Evolutionary conservation across 2,888 invertebrate genomes (phyloP).

Genomic region (Ceriagrion tenellum): DNA sequence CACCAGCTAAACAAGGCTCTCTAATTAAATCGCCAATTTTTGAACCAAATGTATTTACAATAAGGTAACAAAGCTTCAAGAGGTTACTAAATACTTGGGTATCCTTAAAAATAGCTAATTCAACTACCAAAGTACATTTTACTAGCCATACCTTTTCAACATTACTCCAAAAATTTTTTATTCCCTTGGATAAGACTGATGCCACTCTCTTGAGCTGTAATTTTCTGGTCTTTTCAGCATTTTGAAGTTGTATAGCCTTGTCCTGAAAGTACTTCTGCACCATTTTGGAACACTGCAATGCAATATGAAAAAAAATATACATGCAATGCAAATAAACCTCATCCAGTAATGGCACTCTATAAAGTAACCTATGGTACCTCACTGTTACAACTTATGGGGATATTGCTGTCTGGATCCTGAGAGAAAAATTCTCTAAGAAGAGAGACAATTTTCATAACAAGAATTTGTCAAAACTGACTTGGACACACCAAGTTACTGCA

Average conservation of each 20-base stretch:
- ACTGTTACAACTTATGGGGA: too few species aligned
- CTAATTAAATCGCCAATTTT: conserved; percentile 67
- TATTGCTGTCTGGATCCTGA: too few species aligned
- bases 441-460: too few species aligned
- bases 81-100: not conserved
- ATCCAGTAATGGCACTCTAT: too few species aligned
- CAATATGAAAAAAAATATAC: conserved; percentile 42
- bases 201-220: conserved; percentile 92
- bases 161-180: conserved; percentile 96
- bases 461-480: too few species aligned
- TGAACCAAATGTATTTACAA: conserved; percentile 62
- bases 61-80: conserved; percentile 41
- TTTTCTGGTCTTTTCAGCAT: conserved; percentile 95
- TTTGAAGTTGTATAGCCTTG: conserved; percentile 92
- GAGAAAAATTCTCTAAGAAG: too few species aligned
- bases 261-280: conserved; percentile 96
- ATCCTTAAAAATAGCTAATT: conserved; percentile 35
- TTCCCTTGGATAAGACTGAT: conserved; percentile 93
- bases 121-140: not conserved
- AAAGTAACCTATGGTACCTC: too few species aligned
- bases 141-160: conserved; percentile 89
- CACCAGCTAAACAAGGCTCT: conserved; percentile 82
- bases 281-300: conserved; percentile 88
- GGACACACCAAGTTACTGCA: too few species aligned
- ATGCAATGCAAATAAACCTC: not conserved